Percentiles rank a stretch among this genome's conserved stretches.
Conservation (phyloP, 1,140 invertebrate genomes). For the Charaxes varanes region DNA sequence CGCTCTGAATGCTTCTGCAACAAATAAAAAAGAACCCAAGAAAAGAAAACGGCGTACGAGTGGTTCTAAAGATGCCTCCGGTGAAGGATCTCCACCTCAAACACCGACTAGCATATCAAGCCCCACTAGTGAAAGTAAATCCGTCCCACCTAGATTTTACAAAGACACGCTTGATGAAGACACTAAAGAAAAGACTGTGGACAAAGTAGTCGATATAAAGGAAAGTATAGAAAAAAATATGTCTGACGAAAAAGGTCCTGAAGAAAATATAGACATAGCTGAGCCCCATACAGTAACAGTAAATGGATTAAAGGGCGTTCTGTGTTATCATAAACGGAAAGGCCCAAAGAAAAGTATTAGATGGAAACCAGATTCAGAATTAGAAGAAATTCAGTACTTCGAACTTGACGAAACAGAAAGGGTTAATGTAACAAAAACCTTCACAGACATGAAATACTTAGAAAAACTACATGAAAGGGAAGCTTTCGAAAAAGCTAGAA, state of each 20-base stretch:
- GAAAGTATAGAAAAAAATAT: slow-evolving; percentile 27
- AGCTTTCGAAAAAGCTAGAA: slow-evolving; percentile 83
- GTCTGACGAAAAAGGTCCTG: slow-evolving; percentile 66
- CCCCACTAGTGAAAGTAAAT: slow-evolving; percentile 62
- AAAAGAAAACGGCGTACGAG: slow-evolving; percentile 84
- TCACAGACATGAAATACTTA: slow-evolving; percentile 93
- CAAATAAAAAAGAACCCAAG: slow-evolving; percentile 83
- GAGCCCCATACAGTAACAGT: slow-evolving; percentile 53
- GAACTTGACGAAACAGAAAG: slow-evolving; percentile 95
- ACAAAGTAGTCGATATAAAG: slow-evolving; percentile 30
- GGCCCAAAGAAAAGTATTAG: slow-evolving; percentile 88
- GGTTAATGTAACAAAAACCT: slow-evolving; percentile 94
- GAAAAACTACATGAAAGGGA: slow-evolving; percentile 90
- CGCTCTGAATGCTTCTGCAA: slow-evolving; percentile 83
- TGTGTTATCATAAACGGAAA: slow-evolving; percentile 80
- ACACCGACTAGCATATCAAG: slow-evolving; percentile 57
- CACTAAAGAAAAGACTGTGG: slow-evolving; percentile 43
- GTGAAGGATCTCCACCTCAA: slow-evolving; percentile 64
- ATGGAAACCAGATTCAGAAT: slow-evolving; percentile 87
- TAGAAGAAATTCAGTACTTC: slow-evolving; percentile 90
- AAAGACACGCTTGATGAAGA: slow-evolving; percentile 90
- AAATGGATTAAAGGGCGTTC: slow-evolving; percentile 77
- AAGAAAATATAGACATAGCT: slow-evolving; percentile 61
- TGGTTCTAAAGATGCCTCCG: slow-evolving; percentile 77
- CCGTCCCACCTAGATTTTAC: slow-evolving; percentile 87